Conservation (phyloP, 1,140 invertebrate genomes). For the Pseudoatta argentina region DNA sequence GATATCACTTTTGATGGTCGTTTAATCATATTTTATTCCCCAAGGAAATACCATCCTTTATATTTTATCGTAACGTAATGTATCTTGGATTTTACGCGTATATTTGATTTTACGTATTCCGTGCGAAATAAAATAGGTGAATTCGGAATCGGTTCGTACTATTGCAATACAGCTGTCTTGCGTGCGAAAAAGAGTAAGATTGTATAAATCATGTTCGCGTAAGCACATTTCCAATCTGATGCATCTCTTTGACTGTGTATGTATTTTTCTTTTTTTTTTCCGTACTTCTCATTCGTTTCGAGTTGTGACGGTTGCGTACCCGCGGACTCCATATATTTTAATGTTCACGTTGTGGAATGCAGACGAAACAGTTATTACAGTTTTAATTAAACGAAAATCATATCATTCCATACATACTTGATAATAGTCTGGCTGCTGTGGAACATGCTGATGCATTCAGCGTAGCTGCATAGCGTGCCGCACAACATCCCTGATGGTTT, state of each 20-base stretch:
- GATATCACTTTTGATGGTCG: slow-evolving; percentile 62
- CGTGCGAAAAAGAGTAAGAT: not conserved
- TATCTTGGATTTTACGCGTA: slow-evolving; percentile 26
- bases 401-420: slow-evolving; percentile 79
- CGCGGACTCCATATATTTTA: slow-evolving; percentile 74
- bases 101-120: not conserved
- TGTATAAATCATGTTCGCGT: slow-evolving; percentile 16
- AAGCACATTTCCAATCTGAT: slow-evolving; percentile 37
- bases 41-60: slow-evolving; percentile 34
- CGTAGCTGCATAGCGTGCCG: slow-evolving; percentile 40
- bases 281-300: slow-evolving; percentile 31
- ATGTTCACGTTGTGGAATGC: slow-evolving; percentile 69
- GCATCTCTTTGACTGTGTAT: not conserved
- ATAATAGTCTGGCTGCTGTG: slow-evolving; percentile 66
- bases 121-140: slow-evolving; percentile 9
- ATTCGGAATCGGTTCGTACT: not conserved
- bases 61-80: slow-evolving; percentile 32
- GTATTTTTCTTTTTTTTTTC: not conserved
- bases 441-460: slow-evolving; percentile 69
- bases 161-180: not conserved
- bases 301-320: slow-evolving; percentile 19
- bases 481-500: slow-evolving; percentile 61
- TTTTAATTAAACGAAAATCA: slow-evolving; percentile 82
- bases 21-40: slow-evolving; percentile 58
- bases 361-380: slow-evolving; percentile 78